Evolutionary conservation across 2,888 invertebrate species (phyloP).

Genomic region (Oxycera nigricornis): DNA sequence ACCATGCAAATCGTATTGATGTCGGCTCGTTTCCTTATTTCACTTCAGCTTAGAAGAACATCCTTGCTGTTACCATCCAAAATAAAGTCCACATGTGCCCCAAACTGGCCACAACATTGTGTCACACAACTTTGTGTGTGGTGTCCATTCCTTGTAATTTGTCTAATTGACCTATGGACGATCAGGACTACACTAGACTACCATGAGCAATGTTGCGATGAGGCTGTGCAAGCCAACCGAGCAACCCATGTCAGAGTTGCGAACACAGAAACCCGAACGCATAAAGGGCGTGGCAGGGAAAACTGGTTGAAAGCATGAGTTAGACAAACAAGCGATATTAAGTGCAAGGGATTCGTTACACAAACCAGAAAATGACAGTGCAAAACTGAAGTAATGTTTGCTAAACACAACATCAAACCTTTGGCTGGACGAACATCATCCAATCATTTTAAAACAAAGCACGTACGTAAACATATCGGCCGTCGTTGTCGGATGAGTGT

Average conservation of each 20-base stretch:
- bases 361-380: slow-evolving; percentile 36
- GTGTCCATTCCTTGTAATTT: slow-evolving; percentile 11
- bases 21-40: background rate
- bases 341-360: slow-evolving; percentile 14
- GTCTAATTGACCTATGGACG: slow-evolving; percentile 24
- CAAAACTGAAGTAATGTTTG: slow-evolving; percentile 37
- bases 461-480: slow-evolving; percentile 43
- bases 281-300: background rate
- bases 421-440: slow-evolving; percentile 35
- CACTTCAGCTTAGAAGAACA: too few species aligned
- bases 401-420: slow-evolving; percentile 29
- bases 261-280: background rate
- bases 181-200: background rate
- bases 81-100: background rate
- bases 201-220: background rate
- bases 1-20: background rate
- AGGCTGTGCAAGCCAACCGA: background rate
- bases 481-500: background rate
- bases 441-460: slow-evolving; percentile 43
- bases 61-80: too few species aligned
- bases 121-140: slow-evolving; percentile 20
- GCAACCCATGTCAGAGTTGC: background rate
- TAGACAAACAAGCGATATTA: slow-evolving; percentile 20
- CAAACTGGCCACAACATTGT: background rate
- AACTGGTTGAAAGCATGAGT: background rate